phyloP scores from a whole-genome alignment of 2,888 invertebrate genomes.

The Macrosiphum euphorbiae region DNA sequence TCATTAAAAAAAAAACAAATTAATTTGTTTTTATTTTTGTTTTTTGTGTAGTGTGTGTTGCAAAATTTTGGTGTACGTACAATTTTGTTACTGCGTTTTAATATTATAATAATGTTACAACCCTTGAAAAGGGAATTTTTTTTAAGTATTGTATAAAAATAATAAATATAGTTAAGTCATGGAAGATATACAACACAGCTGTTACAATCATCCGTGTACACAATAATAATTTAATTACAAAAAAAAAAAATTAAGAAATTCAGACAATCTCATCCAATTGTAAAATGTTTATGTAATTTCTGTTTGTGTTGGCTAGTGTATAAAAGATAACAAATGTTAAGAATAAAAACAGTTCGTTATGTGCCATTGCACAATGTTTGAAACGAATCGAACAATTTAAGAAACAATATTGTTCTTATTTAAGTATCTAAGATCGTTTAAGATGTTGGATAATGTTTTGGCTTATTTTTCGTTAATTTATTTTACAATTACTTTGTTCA shows the following conservation, averaged over 20 bases:
- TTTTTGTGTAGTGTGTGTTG: slow-evolving; percentile 61
- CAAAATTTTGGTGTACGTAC: slow-evolving; percentile 64
- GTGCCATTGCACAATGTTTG: slow-evolving; percentile 18
- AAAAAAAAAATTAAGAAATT: slow-evolving; percentile 60
- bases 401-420: slow-evolving; percentile 46
- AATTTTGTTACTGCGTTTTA: slow-evolving; percentile 65
- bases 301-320: slow-evolving; percentile 62
- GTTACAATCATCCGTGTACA: slow-evolving; percentile 65
- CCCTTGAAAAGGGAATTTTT: slow-evolving; percentile 48
- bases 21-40: slow-evolving; percentile 46
- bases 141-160: slow-evolving; percentile 64
- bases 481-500: slow-evolving; percentile 52
- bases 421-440: slow-evolving; percentile 32
- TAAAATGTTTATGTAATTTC: slow-evolving; percentile 62
- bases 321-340: slow-evolving; percentile 54
- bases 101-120: slow-evolving; percentile 64
- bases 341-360: slow-evolving; percentile 37
- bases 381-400: slow-evolving; percentile 39
- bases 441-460: slow-evolving; percentile 61
- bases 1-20: slow-evolving; percentile 38
- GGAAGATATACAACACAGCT: slow-evolving; percentile 63
- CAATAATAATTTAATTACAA: slow-evolving; percentile 59
- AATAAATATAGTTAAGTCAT: slow-evolving; percentile 64
- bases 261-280: slow-evolving; percentile 64
- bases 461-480: slow-evolving; percentile 58